Conservation (phyloP, 2,888 invertebrate species). For the Acanthosepion pharaonis region DNA sequence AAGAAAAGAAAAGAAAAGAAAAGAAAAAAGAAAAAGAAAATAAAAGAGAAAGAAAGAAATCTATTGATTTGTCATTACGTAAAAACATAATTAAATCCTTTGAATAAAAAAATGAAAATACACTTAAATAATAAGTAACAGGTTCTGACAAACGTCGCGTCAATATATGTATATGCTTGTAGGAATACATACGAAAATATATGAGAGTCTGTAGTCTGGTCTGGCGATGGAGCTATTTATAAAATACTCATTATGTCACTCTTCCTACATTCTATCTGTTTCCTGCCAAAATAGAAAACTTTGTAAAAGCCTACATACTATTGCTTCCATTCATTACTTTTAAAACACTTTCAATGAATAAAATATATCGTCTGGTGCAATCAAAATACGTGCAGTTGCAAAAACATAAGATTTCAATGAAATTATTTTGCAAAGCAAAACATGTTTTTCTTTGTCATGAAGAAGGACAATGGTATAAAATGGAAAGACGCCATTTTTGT, state of each 20-base stretch:
- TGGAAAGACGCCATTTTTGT: background rate
- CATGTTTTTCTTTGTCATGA: background rate
- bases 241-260: background rate
- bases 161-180: background rate
- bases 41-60: background rate
- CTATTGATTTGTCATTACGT: background rate
- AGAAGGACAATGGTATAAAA: background rate
- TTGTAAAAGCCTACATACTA: background rate
- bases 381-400: background rate
- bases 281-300: background rate
- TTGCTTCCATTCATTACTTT: background rate
- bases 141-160: background rate
- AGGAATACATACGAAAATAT: background rate
- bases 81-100: background rate
- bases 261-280: background rate
- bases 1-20: background rate
- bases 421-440: background rate
- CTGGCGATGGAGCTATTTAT: background rate
- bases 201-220: background rate
- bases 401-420: background rate
- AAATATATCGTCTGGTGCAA: background rate
- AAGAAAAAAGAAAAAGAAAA: background rate
- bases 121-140: background rate
- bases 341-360: background rate
- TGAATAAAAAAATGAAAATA: background rate